These are phyloP conservation scores for Drosophila neocordata DNA, from an alignment of 1,140 invertebrate genomes.

Conservation along the genomic window DNA sequence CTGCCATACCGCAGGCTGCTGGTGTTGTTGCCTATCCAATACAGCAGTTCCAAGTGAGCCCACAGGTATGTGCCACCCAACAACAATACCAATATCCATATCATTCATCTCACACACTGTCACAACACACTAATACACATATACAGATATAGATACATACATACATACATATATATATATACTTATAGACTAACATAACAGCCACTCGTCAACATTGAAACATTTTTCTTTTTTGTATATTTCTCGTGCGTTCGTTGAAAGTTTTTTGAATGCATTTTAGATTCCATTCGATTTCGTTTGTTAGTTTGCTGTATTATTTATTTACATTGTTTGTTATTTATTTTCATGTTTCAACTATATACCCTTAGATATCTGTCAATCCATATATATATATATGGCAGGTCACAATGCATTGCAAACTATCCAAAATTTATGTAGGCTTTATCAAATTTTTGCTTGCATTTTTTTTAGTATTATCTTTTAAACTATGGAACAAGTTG, in stretches of 20 bases:
- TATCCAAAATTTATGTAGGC: not conserved
- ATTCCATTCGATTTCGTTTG: conserved; percentile 28
- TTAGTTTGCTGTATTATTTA: conserved; percentile 30
- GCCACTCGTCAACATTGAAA: conserved; percentile 50
- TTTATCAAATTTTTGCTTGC: not conserved
- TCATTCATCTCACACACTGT: not conserved
- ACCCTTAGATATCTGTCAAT: conserved; percentile 25
- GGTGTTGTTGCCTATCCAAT: conserved; percentile 92
- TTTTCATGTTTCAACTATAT: conserved; percentile 18
- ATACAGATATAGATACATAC: no score
- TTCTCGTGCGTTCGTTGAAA: conserved; percentile 66
- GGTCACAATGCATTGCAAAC: not conserved
- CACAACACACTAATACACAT: not conserved
- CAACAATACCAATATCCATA: conserved; percentile 19
- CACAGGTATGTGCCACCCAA: conserved; percentile 71
- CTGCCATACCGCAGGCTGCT: conserved; percentile 85
- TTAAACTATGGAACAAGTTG: not conserved
- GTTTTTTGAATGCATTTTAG: conserved; percentile 60
- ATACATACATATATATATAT: conserved; percentile 15
- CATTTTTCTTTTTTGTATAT: conserved; percentile 55
- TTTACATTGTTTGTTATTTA: conserved; percentile 43
- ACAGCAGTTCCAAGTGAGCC: conserved; percentile 92
- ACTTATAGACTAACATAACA: not conserved
- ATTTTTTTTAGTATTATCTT: not conserved
- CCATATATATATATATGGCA: not conserved